phyloP scores from a whole-genome alignment of 2,888 invertebrate genomes.

The Microdon myrmicae region DNA sequence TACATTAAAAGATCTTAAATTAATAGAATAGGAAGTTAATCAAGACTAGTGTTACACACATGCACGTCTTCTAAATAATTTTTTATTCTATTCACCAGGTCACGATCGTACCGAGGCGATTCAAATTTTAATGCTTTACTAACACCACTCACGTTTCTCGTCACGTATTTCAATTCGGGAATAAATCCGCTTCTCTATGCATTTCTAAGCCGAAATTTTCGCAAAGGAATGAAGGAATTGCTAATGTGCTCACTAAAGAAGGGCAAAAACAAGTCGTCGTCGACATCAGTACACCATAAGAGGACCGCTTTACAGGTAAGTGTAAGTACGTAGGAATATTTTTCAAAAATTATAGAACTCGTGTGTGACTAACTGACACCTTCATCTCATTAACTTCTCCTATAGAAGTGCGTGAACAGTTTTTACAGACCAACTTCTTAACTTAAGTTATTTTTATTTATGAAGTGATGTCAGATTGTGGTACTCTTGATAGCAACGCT shows the following conservation, averaged over 20 bases:
- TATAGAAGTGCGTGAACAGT: too few relatives aligned
- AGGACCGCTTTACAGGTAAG: constrained; percentile 65
- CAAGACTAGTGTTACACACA: too few relatives aligned
- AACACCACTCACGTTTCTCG: constrained; percentile 86
- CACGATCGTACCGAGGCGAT: constrained; percentile 75
- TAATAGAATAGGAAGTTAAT: background rate
- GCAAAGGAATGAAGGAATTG: constrained; percentile 85
- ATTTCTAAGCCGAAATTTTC: constrained; percentile 82
- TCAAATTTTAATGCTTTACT: constrained; percentile 80
- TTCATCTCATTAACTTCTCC: too few relatives aligned
- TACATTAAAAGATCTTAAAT: background rate
- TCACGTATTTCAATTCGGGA: constrained; percentile 90
- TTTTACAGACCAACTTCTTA: too few relatives aligned
- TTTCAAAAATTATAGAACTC: background rate
- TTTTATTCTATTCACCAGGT: constrained; percentile 60
- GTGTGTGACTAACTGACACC: too few relatives aligned
- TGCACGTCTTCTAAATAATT: too few relatives aligned
- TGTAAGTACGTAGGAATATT: constrained; percentile 35
- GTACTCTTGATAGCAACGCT: too few relatives aligned
- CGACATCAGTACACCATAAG: constrained; percentile 65
- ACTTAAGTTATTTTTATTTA: too few relatives aligned
- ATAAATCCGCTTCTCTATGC: constrained; percentile 92
- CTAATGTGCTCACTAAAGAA: constrained; percentile 72
- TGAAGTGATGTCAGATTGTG: too few relatives aligned
- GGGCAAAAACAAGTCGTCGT: constrained; percentile 64